phyloP scores from a whole-genome alignment of 2,113 vertebrate species.

The Aix galericulata region DNA sequence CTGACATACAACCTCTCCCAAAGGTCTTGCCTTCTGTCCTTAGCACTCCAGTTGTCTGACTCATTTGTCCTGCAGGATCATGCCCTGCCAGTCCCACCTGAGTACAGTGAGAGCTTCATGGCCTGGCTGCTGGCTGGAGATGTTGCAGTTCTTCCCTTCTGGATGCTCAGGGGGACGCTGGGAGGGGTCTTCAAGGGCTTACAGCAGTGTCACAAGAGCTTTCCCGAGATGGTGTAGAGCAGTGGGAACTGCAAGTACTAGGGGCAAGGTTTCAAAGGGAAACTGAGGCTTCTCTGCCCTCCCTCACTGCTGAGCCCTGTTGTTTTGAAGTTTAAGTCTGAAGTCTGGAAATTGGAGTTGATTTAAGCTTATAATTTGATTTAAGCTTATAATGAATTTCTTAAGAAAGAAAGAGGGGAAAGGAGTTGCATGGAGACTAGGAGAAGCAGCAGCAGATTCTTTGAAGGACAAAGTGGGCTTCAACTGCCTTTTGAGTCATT shows the following conservation, averaged over 20 bases:
- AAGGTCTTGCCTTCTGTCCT: not conserved
- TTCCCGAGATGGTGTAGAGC: not conserved
- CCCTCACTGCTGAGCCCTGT: rapidly evolving
- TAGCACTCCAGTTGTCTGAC: rapidly evolving
- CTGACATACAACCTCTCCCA: not conserved
- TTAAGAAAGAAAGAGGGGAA: not conserved
- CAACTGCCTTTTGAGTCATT: not conserved
- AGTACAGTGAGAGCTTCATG: not conserved
- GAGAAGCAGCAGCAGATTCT: not conserved
- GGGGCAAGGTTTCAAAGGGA: not conserved
- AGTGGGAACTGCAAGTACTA: not conserved
- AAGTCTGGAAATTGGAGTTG: not conserved
- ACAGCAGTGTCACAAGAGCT: not conserved
- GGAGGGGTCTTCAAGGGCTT: not conserved
- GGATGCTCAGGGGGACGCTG: rapidly evolving
- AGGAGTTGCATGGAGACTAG: not conserved
- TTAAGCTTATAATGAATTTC: not conserved
- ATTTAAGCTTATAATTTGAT: not conserved
- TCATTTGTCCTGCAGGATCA: not conserved
- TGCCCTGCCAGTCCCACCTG: no score
- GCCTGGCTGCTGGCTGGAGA: rapidly evolving
- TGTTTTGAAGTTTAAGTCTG: not conserved
- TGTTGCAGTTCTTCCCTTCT: not conserved
- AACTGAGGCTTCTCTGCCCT: not conserved
- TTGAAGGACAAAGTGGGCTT: not conserved